Evolutionary conservation across 2,113 vertebrate species (phyloP), one percentile per base, ranked within the genome.

Genomic region (Salvator merianae): DNA sequence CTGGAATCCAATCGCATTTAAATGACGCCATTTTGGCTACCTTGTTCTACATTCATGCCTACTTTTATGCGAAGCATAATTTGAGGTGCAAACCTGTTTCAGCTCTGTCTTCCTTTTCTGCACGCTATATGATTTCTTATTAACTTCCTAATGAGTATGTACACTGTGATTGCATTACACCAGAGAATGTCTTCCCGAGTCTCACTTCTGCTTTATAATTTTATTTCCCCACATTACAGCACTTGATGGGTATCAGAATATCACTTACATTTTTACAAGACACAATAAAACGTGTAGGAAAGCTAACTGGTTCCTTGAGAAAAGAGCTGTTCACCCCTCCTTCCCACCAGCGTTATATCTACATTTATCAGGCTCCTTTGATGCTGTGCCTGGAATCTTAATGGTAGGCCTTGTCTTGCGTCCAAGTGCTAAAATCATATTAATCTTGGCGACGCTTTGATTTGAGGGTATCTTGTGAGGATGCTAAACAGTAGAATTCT

Each of bases 241-340:
- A 79, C 77, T 92, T 86, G 86, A 88, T 82, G 77, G 47, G 83
- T 55, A 90, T 82, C 84, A 86, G 83, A 92, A 90, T 50, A 87
- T 47, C 75, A 65, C 77, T 90, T 89, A 0, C 2, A 13, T 87
- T 92, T 91, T 86, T 86, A 73, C 71, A 81, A 90, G 89, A 78
- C 76, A 86, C 88, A 88, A 91, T 86, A 86, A 86, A 50, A 68
- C 62, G 82, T 85, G 85, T 62, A 83, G 86, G 88, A 82, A 89
- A 92, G 68, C 0, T 5, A 87, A 81, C 65, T 85, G 34, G 14
- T 87, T 86, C 88, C 77, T 20, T 69, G 66, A 62, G 68, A 77
- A 79, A 76, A 90, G 62, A 24, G 34, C 81, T 73, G 68, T 20
- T 16, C 24, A 5, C 32, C 36, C 36, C 28, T 14, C 28, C 34